A percentile compares a stretch with the other conserved stretches of the same genome.
Conservation (phyloP, 2,113 vertebrate species). For the Catharus minimus region DNA sequence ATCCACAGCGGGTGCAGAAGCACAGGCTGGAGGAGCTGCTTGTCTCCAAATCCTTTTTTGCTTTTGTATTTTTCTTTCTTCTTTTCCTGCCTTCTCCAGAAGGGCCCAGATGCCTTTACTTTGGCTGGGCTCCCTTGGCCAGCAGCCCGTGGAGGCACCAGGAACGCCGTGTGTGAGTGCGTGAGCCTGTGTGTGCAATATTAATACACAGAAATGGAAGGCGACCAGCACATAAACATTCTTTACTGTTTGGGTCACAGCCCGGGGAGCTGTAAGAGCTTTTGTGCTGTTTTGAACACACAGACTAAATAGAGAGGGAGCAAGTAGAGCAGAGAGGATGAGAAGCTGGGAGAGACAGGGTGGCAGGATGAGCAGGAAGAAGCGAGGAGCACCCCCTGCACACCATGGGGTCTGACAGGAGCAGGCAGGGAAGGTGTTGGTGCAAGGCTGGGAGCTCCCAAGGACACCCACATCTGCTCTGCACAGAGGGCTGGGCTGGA, state of each 20-base stretch:
- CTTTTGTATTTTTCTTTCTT: slow-evolving; percentile 26
- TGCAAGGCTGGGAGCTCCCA: background rate
- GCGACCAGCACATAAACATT: slow-evolving; percentile 67
- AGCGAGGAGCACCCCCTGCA: rapidly evolving
- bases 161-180: slow-evolving; percentile 22
- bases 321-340: background rate
- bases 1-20: rapidly evolving
- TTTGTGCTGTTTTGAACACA: slow-evolving; percentile 51
- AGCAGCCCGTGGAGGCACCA: slow-evolving; percentile 34
- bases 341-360: background rate
- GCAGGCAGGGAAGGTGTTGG: background rate
- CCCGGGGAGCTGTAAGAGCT: slow-evolving; percentile 52
- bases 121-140: slow-evolving; percentile 65
- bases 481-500: background rate
- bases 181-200: slow-evolving; percentile 35
- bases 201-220: slow-evolving; percentile 59
- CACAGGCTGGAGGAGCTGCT: background rate
- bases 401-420: background rate
- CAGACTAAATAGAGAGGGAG: slow-evolving; percentile 34
- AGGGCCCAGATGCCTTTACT: slow-evolving; percentile 65
- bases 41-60: background rate
- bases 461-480: background rate
- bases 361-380: background rate
- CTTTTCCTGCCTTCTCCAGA: slow-evolving; percentile 32
- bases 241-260: slow-evolving; percentile 70